These are phyloP conservation scores for Daphoenositta chrysoptera DNA, from an alignment of 2,113 vertebrate species.

Conservation along the genomic window DNA sequence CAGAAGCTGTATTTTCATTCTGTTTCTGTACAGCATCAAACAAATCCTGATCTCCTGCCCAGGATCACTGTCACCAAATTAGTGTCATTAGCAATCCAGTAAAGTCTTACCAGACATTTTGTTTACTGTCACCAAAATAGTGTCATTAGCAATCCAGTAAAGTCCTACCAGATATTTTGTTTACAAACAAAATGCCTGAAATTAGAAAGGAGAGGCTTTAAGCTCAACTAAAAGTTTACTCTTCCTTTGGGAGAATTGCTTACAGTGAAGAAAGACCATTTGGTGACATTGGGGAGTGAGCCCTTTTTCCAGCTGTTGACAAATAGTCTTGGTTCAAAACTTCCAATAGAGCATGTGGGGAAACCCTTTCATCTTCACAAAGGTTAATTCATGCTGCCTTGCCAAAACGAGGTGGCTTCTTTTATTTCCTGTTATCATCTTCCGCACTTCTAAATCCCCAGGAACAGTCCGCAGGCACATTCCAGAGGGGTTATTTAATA, in stretches of 20 bases:
- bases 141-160: neutral
- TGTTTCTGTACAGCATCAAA: neutral
- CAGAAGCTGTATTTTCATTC: neutral
- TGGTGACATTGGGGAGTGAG: neutral
- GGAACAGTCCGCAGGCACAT: neutral
- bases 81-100: neutral
- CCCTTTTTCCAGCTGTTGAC: neutral
- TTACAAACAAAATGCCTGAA: neutral
- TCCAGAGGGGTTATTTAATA: conserved; percentile 43
- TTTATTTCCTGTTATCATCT: neutral
- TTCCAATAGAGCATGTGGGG: neutral
- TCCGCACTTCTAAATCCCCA: neutral
- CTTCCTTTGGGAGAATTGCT: neutral
- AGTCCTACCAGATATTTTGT: neutral
- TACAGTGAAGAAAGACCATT: neutral
- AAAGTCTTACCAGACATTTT: neutral
- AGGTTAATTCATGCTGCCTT: neutral
- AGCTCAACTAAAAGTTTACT: neutral
- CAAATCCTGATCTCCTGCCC: neutral
- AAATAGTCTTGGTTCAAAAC: neutral
- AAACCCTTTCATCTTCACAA: neutral
- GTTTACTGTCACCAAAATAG: neutral
- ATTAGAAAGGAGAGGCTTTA: neutral
- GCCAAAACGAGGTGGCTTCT: neutral
- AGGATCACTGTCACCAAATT: neutral